A percentile compares a stretch with the other conserved stretches of the same genome.
Evolutionary conservation across 2,888 invertebrate genomes (phyloP).

Genomic region (Synanthedon tipuliformis): DNA sequence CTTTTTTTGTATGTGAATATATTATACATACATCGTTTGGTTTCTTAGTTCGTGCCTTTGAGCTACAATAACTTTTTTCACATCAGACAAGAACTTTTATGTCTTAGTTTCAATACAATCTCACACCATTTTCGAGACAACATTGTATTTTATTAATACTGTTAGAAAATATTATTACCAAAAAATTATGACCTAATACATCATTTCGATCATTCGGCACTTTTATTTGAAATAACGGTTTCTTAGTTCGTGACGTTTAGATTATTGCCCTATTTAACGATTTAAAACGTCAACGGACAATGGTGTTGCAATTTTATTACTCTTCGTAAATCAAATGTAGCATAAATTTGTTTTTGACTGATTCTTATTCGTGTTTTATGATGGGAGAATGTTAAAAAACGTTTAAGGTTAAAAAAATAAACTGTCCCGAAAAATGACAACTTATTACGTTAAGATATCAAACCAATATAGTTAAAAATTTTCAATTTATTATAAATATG

Average conservation of each 20-base stretch:
- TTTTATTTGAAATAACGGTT: constrained; percentile 47
- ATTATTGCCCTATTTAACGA: constrained; percentile 58
- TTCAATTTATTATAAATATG: too few species aligned
- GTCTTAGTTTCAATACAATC: too few species aligned
- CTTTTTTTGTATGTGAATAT: too few species aligned
- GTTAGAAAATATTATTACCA: constrained; percentile 1
- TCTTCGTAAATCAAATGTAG: constrained; percentile 45
- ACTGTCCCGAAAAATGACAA: too few species aligned
- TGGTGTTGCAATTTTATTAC: constrained; percentile 48
- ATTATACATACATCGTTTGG: too few species aligned
- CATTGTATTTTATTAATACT: background rate
- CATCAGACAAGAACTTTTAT: too few species aligned
- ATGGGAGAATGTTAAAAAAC: constrained; percentile 28
- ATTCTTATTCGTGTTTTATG: constrained; percentile 29
- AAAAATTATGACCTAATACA: constrained; percentile 26
- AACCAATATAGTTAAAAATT: too few species aligned
- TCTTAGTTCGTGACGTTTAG: constrained; percentile 40
- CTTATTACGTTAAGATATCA: too few species aligned
- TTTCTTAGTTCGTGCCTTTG: too few species aligned
- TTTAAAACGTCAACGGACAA: constrained; percentile 49
- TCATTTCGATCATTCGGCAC: constrained; percentile 24
- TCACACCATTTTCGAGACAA: background rate
- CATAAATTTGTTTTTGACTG: constrained; percentile 37
- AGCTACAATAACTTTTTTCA: too few species aligned
- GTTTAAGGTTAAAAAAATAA: background rate